These are phyloP conservation scores for Leptogaster cylindrica DNA, from an alignment of 2,888 invertebrate species.

Conservation along the genomic window DNA sequence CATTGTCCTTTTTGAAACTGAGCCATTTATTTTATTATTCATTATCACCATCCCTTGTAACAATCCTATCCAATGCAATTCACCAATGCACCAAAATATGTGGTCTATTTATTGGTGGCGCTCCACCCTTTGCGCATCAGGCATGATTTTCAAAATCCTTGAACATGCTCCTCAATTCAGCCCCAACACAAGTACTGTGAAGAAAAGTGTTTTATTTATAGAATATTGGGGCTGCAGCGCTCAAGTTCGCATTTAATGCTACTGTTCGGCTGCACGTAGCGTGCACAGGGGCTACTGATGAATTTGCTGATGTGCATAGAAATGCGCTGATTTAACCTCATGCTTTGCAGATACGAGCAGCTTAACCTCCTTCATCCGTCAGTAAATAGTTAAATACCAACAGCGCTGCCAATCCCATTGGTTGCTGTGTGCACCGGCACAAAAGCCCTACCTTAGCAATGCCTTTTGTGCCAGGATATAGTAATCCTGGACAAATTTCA, in stretches of 20 bases:
- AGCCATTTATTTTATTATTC: no score
- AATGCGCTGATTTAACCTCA: conserved; percentile 28
- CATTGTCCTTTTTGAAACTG: no score
- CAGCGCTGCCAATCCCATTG: background rate
- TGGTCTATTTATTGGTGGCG: no score
- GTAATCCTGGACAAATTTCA: conserved; percentile 37
- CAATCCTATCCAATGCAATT: no score
- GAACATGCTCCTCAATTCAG: no score
- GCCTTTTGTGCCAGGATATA: conserved; percentile 29
- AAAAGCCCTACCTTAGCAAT: conserved; percentile 21
- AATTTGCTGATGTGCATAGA: conserved; percentile 29
- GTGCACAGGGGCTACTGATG: conserved; percentile 12
- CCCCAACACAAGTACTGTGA: no score
- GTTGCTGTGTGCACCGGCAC: conserved; percentile 1
- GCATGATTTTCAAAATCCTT: no score
- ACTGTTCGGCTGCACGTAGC: background rate
- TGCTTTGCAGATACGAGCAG: background rate
- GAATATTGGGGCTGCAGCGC: no score
- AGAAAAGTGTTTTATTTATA: no score
- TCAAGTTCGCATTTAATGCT: conserved; percentile 12
- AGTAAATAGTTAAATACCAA: conserved; percentile 27
- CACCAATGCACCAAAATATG: no score
- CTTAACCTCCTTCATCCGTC: conserved; percentile 31
- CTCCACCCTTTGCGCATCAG: no score
- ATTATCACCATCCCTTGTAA: no score